phyloP scores from a whole-genome alignment of 2,797 vertebrate genomes.

The Takifugu rubripes region DNA sequence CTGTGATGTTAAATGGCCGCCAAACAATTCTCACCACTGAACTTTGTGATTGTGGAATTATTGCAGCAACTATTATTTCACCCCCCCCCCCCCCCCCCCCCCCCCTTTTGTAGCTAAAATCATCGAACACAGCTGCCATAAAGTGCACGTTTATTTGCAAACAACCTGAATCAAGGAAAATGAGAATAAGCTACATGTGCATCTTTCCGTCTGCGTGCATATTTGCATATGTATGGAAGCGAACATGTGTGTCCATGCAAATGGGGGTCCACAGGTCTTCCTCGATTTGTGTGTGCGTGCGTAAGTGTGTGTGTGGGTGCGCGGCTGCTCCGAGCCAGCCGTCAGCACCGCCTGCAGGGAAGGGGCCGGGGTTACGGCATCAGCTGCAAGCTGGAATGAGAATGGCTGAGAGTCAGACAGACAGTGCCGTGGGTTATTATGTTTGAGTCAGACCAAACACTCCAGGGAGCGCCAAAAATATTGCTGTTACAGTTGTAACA shows the following conservation, averaged over 20 bases:
- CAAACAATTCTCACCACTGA: constrained; percentile 44
- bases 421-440: constrained; percentile 78
- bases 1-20: constrained; percentile 55
- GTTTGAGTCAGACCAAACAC: constrained; percentile 76
- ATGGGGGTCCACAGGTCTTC: constrained; percentile 65
- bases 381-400: constrained; percentile 77
- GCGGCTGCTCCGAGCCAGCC: constrained; percentile 69
- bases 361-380: constrained; percentile 76
- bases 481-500: constrained; percentile 78
- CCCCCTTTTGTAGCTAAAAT: constrained; percentile 37
- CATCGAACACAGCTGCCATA: constrained; percentile 22
- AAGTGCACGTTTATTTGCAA: constrained; percentile 32
- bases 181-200: constrained; percentile 19
- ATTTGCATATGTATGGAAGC: constrained; percentile 63
- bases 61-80: constrained; percentile 40
- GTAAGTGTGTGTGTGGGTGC: constrained; percentile 32
- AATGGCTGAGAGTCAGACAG: constrained; percentile 77
- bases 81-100: too few species aligned
- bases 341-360: constrained; percentile 76
- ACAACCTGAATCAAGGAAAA: constrained; percentile 25
- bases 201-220: constrained; percentile 33
- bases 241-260: constrained; percentile 67
- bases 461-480: constrained; percentile 72
- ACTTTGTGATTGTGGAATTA: constrained; percentile 20
- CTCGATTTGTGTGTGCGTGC: constrained; percentile 17